Evolutionary conservation across 2,888 invertebrate species (phyloP).

Genomic region (Pandemis corylana): DNA sequence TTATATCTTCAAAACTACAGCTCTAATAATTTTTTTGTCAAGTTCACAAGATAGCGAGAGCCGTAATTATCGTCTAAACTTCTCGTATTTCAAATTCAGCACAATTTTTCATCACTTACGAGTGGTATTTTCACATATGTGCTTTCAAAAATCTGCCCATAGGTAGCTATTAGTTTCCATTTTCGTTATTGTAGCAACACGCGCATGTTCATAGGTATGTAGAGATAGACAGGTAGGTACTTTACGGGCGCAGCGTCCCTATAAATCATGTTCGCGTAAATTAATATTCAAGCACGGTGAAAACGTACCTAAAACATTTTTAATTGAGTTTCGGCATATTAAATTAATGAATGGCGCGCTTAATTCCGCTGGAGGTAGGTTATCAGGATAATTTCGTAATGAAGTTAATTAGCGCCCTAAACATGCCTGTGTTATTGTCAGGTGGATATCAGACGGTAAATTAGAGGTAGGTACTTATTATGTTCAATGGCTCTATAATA

Average conservation of each 20-base stretch:
- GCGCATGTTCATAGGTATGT: no score
- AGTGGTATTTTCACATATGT: no score
- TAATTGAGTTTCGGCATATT: slow-evolving; percentile 42
- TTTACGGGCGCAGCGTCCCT: not conserved
- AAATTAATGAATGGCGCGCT: slow-evolving; percentile 38
- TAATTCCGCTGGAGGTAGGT: slow-evolving; percentile 24
- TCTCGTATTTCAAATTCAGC: no score
- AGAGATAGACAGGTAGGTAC: no score
- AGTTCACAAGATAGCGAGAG: no score
- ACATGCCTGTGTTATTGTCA: not conserved
- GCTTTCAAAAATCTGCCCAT: no score
- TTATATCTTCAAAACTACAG: no score
- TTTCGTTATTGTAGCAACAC: no score
- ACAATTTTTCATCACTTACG: no score
- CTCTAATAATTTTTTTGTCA: no score
- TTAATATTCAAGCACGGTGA: slow-evolving; percentile 42
- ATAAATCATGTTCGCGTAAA: slow-evolving; percentile 34
- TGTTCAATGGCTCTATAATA: not conserved
- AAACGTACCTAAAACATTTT: slow-evolving; percentile 39
- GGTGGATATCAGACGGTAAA: not conserved
- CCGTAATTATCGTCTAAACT: no score
- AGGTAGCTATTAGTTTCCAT: no score
- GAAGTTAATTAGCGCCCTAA: slow-evolving; percentile 20
- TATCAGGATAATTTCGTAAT: slow-evolving; percentile 26
- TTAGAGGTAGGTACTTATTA: not conserved